Percentiles rank a stretch among this genome's conserved stretches.
Conservation (phyloP, 2,113 vertebrate species). For the Cryptomyrus ogoouensis region DNA sequence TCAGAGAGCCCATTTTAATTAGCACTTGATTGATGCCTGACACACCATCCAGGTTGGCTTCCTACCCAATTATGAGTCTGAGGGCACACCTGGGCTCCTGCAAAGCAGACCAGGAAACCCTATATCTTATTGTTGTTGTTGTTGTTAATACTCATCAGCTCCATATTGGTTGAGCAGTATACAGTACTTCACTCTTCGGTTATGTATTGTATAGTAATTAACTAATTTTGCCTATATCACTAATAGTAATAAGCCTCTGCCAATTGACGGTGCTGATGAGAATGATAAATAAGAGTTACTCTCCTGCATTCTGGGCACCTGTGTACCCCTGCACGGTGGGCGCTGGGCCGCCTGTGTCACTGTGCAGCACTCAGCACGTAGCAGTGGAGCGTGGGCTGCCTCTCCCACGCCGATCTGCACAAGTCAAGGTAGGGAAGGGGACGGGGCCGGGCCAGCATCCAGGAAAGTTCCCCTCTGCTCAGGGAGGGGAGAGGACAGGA, state of each 20-base stretch:
- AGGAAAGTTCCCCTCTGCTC: conserved; percentile 32
- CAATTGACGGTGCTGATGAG: neutral
- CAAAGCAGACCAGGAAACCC: neutral
- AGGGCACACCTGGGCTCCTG: neutral
- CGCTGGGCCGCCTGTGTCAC: neutral
- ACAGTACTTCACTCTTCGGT: neutral
- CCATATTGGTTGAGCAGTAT: neutral
- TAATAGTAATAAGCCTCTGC: neutral
- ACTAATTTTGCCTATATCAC: neutral
- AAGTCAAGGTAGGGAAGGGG: neutral
- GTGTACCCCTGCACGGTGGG: neutral
- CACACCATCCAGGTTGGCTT: neutral
- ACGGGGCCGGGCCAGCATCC: conserved; percentile 20
- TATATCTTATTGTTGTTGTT: neutral
- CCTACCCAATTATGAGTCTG: neutral
- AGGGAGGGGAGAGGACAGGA: conserved; percentile 15
- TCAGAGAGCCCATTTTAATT: neutral
- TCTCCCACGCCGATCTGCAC: conserved; percentile 8
- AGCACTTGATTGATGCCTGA: neutral
- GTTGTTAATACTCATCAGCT: neutral
- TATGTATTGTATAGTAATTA: neutral
- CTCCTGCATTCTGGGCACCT: neutral
- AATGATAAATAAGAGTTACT: neutral
- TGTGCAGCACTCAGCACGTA: neutral
- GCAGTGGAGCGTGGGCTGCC: neutral